Base-by-base conservation (phyloP, 2,113 vertebrate species). In the Procapra przewalskii region DNA sequence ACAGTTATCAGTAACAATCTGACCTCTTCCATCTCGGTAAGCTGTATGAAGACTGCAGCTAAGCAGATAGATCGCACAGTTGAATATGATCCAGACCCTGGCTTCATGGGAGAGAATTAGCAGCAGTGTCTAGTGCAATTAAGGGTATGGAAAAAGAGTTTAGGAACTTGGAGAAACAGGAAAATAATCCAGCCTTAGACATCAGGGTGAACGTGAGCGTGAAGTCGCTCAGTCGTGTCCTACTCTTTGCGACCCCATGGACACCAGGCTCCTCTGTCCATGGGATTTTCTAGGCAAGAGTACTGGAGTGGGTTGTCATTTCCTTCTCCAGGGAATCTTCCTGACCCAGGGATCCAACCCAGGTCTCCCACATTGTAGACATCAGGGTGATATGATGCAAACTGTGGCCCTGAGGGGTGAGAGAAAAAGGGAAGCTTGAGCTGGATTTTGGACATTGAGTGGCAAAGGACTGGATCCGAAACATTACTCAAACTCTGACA, bases 381-480 rank as follows among this genome's bases (percentile, higher is more conserved):
- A 33, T 11, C 2, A 3, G 21, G 6, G 11, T 27, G 2, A 13
- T 3, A 14, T 31, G 21, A 9, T 6, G 5, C 57, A 71, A 81
- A 15, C n/a, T 4, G 9, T 9, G 31, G 6, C 6, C 25, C 1
- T 21, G 14, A n/a, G 8, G 31, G 7, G 1, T 67, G 21, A 67
- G 11, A 54, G 40, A 77, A 36, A 29, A 95, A 60, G 7, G 36
- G 54, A 80, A 62, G 48, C 23, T 5, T 31, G 10, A 40, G 19
- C 40, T 89, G 7, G 33, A 21, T 77, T 81, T 71, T 54, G 29
- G 14, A 84, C 54, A 95, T 9, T 87, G 48, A 67, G 8, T 54
- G 33, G 21, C 33, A 85, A 33, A 40, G 19, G 5, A 50, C 36
- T 62, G 6, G 5, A 21, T 48, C 31, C 16, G 57, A 62, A 91